phyloP scores from a whole-genome alignment of 2,888 invertebrate genomes.

The Cryptocephalus moraei region DNA sequence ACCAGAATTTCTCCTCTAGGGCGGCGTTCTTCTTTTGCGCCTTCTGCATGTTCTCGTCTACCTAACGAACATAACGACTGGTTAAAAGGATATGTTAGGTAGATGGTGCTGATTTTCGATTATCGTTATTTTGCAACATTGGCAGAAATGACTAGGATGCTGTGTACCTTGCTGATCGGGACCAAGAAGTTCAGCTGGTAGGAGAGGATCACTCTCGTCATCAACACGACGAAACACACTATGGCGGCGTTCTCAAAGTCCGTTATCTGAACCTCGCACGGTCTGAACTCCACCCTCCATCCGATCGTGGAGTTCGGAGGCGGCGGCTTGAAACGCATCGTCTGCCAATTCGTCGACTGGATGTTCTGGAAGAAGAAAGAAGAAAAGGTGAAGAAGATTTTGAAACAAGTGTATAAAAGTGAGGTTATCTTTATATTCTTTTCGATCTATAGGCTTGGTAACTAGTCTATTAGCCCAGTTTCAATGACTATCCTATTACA shows the following conservation, averaged over 20 bases:
- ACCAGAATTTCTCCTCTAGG: constrained; percentile 81
- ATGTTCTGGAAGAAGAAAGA: constrained; percentile 61
- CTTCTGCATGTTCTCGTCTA: constrained; percentile 94
- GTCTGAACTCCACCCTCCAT: constrained; percentile 99
- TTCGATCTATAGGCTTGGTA: no score
- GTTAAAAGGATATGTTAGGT: no score
- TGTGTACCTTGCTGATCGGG: constrained; percentile 78
- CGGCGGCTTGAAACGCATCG: constrained; percentile 98
- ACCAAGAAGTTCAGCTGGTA: constrained; percentile 93
- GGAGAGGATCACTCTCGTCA: constrained; percentile 93
- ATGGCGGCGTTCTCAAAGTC: constrained; percentile 99
- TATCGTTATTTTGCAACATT: no score
- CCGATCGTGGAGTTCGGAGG: constrained; percentile 93
- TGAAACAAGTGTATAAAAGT: no score
- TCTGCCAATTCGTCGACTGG: constrained; percentile 99
- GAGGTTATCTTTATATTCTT: no score
- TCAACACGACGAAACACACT: constrained; percentile 92
- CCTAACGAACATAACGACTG: constrained; percentile 30
- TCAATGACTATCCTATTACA: no score
- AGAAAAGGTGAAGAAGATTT: no score
- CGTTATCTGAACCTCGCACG: constrained; percentile 95
- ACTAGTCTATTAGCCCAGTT: no score
- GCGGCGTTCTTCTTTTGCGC: constrained; percentile 90
- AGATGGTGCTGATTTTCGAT: no score
- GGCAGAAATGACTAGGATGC: neutral